Base-by-base conservation (phyloP, 2,888 invertebrate genomes). In the Yponomeuta plumbellus region DNA sequence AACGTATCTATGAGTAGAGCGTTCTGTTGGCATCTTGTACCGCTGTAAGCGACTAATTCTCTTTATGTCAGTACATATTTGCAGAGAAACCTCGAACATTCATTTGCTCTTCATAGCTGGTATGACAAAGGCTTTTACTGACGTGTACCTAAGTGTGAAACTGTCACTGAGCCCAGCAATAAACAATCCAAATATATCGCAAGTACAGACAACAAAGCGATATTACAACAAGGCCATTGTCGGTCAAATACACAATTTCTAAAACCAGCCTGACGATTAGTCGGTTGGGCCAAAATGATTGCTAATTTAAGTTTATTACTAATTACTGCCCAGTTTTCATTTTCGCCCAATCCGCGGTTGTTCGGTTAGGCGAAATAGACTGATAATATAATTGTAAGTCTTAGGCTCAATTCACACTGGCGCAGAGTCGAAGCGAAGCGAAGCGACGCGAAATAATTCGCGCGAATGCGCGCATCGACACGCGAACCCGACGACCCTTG, bases 51-150 rank as follows among this genome's bases (percentile, higher is more conserved):
- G 44, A 13, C 44, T 52, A 52, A 34, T 34, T 8, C 44, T 52
- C 17, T 17, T 13, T 52, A 17, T 52, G 44, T 52, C 44, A 17
- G 44, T 52, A 52, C 44, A 52, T 52, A 52, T 52, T 52, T 52
- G 44, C 44, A 52, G 44, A 52, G 44, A 52, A 52, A 52, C 44
- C 17, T 17, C 44, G 44, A 52, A 52, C 17, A 52, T 52, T 52
- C 44, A 17, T 52, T 52, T 52, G 44, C 44, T 52, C 44, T 52
- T 52, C 44, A 52, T 52, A 52, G 44, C 44, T 52, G 44, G 44
- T 52, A 52, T 3, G 44, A 52, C 44, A 52, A 52, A 52, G 44
- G 5, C 44, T 52, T 52, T 52, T 52, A 52, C 44, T 52, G 17
- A 17, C 44, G 13, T 52, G 17, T 52, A 34, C 34, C 34, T 34